Base-by-base conservation (phyloP, 1,140 invertebrate species). In the Sipha flava region DNA sequence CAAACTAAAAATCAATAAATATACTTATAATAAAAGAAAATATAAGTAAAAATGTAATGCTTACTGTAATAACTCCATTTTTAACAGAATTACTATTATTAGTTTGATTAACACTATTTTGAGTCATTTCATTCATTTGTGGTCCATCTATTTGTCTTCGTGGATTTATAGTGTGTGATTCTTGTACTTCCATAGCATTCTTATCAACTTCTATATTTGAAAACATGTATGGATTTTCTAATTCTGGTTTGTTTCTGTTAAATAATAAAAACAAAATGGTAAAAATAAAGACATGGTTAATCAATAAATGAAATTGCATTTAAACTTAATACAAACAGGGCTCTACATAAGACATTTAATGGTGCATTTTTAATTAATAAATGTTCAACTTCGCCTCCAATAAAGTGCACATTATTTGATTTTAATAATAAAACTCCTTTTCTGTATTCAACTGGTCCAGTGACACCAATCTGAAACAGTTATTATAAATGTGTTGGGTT, bases 371-470 rank as follows among this genome's bases (percentile, higher is more conserved):
- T 70, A 37, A 89, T 86, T 31, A 89, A 82, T 26, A 92, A 81
- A 80, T 85, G 85, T 45, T 92, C 91, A 1, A 94, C 91, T 86
- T 94, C 91, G 23, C 94, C 94, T 1, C 92, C 93, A 2, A 94
- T 83, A 59, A 93, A 83, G 79, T 87, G 87, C 12, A 94, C 83
- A 81, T 91, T 89, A 49, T 86, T 85, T 72, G 89, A 86, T 82
- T 89, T 89, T 40, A 95, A 85, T 82, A 94, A 85, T 18, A 95
- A 83, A 45, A 93, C 86, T 5, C 93, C 92, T 81, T 88, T 87
- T 59, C 92, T 88, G 84, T 92, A 92, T 81, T 88, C 86, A 4
- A 95, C 84, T 31, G 90, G 90, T 16, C 93, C 93, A 81, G 85
- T 87, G 83, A 90, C 84, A 83, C 89, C 73, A 23, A 88, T 84